Evolutionary conservation across 2,113 vertebrate species (phyloP).

Genomic region (Sisor rabdophorus): DNA sequence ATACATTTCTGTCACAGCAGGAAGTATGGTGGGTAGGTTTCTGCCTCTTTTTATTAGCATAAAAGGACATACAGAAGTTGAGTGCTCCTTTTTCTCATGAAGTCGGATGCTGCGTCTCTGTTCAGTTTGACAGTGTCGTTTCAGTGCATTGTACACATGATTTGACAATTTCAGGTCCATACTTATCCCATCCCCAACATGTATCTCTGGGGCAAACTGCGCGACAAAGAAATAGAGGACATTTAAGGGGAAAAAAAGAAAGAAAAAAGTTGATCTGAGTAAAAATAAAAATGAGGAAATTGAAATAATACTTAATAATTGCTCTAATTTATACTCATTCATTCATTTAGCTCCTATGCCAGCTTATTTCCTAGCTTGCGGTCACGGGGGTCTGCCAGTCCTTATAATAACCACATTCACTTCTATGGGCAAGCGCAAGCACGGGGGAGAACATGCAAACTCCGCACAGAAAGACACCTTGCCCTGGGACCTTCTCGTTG

Average conservation of each 20-base stretch:
- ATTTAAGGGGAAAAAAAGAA: background rate
- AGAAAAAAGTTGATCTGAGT: background rate
- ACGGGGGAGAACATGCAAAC: too few relatives aligned
- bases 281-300: background rate
- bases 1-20: background rate
- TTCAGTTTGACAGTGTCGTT: constrained; percentile 89
- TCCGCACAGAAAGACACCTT: too few relatives aligned
- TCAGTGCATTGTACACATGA: constrained; percentile 93
- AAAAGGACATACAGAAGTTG: constrained; percentile 80
- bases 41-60: background rate
- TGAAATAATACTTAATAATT: too few relatives aligned
- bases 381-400: too few relatives aligned
- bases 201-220: constrained; percentile 92
- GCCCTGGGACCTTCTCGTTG: too few relatives aligned
- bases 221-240: background rate
- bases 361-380: too few relatives aligned
- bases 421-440: too few relatives aligned
- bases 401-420: too few relatives aligned
- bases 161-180: constrained; percentile 97
- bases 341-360: too few relatives aligned
- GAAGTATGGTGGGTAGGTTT: background rate
- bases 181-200: constrained; percentile 89
- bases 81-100: constrained; percentile 97
- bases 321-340: too few relatives aligned
- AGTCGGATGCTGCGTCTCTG: constrained; percentile 86